A percentile compares a stretch with the other conserved stretches of the same genome.
phyloP scores from a whole-genome alignment of 2,113 vertebrate species.

The Talpa occidentalis region DNA sequence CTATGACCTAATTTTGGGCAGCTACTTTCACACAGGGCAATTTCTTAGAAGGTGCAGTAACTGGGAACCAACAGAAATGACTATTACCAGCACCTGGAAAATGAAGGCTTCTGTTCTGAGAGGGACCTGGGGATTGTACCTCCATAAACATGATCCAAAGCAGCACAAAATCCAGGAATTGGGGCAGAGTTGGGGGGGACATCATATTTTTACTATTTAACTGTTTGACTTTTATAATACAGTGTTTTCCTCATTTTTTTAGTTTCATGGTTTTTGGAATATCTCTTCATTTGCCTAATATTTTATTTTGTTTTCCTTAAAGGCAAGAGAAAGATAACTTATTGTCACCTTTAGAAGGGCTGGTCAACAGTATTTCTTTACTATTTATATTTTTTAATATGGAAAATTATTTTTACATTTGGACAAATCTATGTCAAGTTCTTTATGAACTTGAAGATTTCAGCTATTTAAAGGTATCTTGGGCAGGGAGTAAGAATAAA shows the following conservation, averaged over 20 bases:
- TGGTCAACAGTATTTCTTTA: not conserved
- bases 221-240: not conserved
- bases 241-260: not conserved
- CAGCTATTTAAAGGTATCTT: not conserved
- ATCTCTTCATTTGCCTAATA: not conserved
- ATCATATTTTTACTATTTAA: not conserved
- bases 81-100: not conserved
- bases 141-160: not conserved
- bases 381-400: not conserved
- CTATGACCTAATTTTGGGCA: not conserved
- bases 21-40: not conserved
- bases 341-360: not conserved
- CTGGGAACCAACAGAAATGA: not conserved
- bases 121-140: not conserved
- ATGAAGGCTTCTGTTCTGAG: not conserved
- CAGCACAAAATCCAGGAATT: not conserved
- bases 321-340: not conserved
- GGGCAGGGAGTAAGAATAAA: not conserved
- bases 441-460: not conserved
- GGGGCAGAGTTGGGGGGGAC: not conserved
- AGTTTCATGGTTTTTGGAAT: not conserved
- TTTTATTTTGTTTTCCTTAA: not conserved
- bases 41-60: not conserved
- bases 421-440: not conserved
- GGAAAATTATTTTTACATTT: not conserved